Conservation (phyloP, 2,888 invertebrate species). For the Drosophila stalkeri region DNA sequence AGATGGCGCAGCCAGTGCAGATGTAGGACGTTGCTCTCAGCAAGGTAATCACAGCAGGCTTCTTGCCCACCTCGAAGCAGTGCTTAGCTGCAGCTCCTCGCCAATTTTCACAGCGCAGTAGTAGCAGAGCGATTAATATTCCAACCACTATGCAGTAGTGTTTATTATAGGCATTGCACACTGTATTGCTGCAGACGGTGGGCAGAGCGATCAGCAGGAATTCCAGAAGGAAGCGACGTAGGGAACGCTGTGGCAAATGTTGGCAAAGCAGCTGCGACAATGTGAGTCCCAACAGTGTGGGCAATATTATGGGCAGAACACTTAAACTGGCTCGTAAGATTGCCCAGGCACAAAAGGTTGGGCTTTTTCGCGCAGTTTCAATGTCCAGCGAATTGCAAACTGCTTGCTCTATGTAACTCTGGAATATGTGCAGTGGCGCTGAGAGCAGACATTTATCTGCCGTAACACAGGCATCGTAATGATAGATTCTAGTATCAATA, state of each 20-base stretch:
- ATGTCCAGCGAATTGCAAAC: slow-evolving; percentile 25
- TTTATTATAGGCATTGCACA: slow-evolving; percentile 83
- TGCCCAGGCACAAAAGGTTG: slow-evolving; percentile 51
- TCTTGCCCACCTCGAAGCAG: slow-evolving; percentile 58
- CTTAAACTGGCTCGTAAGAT: slow-evolving; percentile 55
- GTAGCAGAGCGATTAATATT: slow-evolving; percentile 4
- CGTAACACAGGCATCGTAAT: slow-evolving; percentile 28
- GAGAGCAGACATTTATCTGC: slow-evolving; percentile 29
- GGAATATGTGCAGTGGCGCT: slow-evolving; percentile 44
- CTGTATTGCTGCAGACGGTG: slow-evolving; percentile 87
- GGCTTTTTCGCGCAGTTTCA: background rate
- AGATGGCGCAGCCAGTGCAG: slow-evolving; percentile 92
- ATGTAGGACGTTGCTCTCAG: slow-evolving; percentile 90
- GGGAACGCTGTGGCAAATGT: slow-evolving; percentile 38
- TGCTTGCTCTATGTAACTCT: slow-evolving; percentile 27
- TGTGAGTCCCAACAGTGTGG: slow-evolving; percentile 61
- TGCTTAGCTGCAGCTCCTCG: background rate
- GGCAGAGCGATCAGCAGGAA: slow-evolving; percentile 87
- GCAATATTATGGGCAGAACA: slow-evolving; percentile 64
- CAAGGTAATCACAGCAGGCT: slow-evolving; percentile 87
- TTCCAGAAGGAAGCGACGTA: slow-evolving; percentile 85
- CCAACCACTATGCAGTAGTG: slow-evolving; percentile 18
- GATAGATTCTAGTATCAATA: background rate
- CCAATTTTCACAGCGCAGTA: slow-evolving; percentile 50
- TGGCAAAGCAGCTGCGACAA: slow-evolving; percentile 56